A percentile compares a stretch with the other conserved stretches of the same genome.
These are phyloP conservation scores for Glaucidium brasilianum DNA, from an alignment of 2,113 vertebrate genomes.

Conservation along the genomic window DNA sequence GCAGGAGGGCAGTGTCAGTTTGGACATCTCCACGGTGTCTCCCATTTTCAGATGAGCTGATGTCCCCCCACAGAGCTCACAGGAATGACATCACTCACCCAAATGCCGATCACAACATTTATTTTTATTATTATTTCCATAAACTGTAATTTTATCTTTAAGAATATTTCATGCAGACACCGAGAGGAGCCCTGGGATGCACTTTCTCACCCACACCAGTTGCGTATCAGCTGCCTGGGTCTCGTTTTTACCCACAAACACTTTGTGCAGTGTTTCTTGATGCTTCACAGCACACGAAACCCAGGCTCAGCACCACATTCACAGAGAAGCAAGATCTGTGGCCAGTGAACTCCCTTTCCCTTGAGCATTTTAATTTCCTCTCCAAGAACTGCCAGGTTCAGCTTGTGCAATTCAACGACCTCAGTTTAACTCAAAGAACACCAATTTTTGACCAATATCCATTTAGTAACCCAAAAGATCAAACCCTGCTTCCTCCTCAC, in stretches of 20 bases:
- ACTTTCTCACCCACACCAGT: background rate
- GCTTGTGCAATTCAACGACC: background rate
- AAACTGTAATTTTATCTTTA: background rate
- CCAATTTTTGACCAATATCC: background rate
- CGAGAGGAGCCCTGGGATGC: background rate
- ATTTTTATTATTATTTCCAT: background rate
- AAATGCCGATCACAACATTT: background rate
- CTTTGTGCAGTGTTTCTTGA: background rate
- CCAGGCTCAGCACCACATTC: background rate
- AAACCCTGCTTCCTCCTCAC: background rate
- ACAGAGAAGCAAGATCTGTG: background rate
- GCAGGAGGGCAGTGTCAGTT: background rate
- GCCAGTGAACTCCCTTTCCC: background rate
- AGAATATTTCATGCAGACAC: fast-evolving
- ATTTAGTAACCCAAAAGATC: background rate
- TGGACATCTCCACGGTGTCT: background rate
- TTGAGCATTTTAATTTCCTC: background rate
- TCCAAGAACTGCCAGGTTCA: background rate
- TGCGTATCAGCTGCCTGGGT: fast-evolving
- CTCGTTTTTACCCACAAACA: background rate
- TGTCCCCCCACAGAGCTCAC: background rate
- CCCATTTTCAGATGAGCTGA: background rate
- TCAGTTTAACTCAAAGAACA: background rate
- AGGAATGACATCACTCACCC: background rate
- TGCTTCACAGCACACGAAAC: background rate